Base-by-base conservation (phyloP, 2,113 vertebrate genomes). In the Pantherophis guttatus region DNA sequence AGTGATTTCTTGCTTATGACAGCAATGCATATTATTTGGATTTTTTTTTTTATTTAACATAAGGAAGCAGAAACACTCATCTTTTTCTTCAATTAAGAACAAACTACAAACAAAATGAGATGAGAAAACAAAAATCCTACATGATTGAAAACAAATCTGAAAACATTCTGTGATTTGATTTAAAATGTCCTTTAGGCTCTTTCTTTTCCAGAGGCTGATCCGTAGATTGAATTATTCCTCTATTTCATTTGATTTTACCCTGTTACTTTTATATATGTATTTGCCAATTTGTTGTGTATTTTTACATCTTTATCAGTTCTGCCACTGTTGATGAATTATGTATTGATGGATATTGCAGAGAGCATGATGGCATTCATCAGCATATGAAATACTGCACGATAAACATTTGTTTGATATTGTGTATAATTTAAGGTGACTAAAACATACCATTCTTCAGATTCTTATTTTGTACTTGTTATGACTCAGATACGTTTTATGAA, bases 1-100 rank as follows among this genome's bases (percentile, higher is more conserved):
- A 95, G 17, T 5, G 53, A 91, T 96, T 53, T 90, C 58, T 90
- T 92, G 81, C 81, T 92, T 93, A 81, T 96, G 92, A 91, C 94
- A 94, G 58, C 92, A 87, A 93, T 95, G 92, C 75, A 96, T 93
- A 93, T 93, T 92, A 88, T 94, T 96, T 96, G 95, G 75, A 92
- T 93, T 90, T 58, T 94, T 93, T 44, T 44, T 94, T 90, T 95
- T 94, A 57, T 59, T 93, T 95, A 96, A 95, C 92, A 95, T 21
- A 54, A 86, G 91, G 55, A 94, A 94, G 48, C 94, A 88, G 0
- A 52, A 0, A 88, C 17, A 23, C n/a, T 33, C 24, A 90, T 87
- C 39, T 86, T 81, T 93, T 87, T 81, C 29, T 17, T 89, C 89
- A 1, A 1, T 44, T 87, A 86, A 75, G 57, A 15, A 92, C 13